Base-by-base conservation (phyloP, 1,140 invertebrate genomes). In the Zaprionus ornatus region DNA sequence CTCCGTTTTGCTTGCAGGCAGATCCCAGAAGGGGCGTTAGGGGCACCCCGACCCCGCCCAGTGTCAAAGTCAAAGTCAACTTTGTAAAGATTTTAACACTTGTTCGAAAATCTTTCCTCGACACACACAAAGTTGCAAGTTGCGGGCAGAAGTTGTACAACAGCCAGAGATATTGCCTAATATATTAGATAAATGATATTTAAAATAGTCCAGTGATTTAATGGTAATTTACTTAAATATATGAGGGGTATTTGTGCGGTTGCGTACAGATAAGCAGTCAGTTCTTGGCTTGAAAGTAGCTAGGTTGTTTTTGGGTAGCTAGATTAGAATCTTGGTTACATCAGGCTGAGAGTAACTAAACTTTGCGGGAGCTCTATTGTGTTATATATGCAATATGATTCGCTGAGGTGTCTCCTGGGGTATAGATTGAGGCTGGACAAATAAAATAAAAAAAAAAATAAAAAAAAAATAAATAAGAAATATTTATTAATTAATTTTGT, bases 1-100 rank as follows among this genome's bases (percentile, higher is more conserved):
- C 73, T 71, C 37, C 55, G 23, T 52, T 72, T 71, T 68, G 79
- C 78, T 68, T 68, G 45, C 52, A 21, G 48, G 17, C 29, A 32
- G 29, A 32, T 32, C 29, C 29, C 29, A 32, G 29, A 32, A 32
- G 29, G 3, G 25, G 0, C 9, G 7, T 32, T 9, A 32, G 29
- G 29, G 29, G 29, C 9, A 32, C 29, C 29, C 15, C n/a, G n/a
- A 29, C 27, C 13, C n/a, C 40, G 23, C 23, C 35, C 56, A 66
- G 45, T 72, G 65, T 80, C 65, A 68, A 35, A 48, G 68, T 60
- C 68, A 76, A 13, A 21, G 42, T 37, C 29, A 61, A 70, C 56
- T 68, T 68, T 68, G 29, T 27, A 65, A 65, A 55, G 63, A 66
- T 54, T 69, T 69, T 68, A 68, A 52, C 67, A 57, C 48, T 57